phyloP scores from a whole-genome alignment of 2,888 invertebrate genomes.

The Rhimphoctona megacephalus region DNA sequence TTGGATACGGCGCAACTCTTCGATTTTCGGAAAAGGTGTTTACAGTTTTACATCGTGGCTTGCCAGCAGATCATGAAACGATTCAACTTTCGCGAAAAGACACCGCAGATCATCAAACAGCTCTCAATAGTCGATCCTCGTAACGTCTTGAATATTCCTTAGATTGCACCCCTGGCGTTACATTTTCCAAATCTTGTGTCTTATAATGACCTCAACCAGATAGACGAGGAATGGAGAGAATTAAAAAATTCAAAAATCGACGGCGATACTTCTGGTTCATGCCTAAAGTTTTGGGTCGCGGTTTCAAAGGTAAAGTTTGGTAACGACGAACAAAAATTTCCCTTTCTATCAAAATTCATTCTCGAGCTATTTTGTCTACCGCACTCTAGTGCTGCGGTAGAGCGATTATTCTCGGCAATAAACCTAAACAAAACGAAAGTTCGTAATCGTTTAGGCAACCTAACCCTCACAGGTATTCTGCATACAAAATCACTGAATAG shows the following conservation, averaged over 20 bases:
- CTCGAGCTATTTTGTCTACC: slow-evolving; percentile 1
- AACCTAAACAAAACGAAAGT: slow-evolving; percentile 25
- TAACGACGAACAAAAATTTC: slow-evolving; percentile 8
- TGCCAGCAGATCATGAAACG: slow-evolving; percentile 42
- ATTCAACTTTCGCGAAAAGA: slow-evolving; percentile 37
- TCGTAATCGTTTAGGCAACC: slow-evolving; percentile 22
- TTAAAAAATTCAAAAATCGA: slow-evolving; percentile 12
- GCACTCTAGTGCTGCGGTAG: slow-evolving; percentile 18
- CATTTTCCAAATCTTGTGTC: slow-evolving; percentile 37
- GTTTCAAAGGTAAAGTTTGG: slow-evolving; percentile 7
- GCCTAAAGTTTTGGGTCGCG: slow-evolving; percentile 2
- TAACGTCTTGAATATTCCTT: not conserved
- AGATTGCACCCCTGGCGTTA: slow-evolving; percentile 39
- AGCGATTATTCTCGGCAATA: not conserved
- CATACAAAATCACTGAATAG: slow-evolving; percentile 19
- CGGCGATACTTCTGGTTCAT: not conserved
- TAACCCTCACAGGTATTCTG: slow-evolving; percentile 24
- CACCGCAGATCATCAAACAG: slow-evolving; percentile 36
- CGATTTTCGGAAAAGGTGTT: slow-evolving; percentile 35
- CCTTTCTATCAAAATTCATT: slow-evolving; percentile 3
- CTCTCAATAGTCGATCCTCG: slow-evolving; percentile 25
- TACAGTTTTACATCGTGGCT: slow-evolving; percentile 40
- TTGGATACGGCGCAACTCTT: slow-evolving; percentile 15
- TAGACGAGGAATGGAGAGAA: slow-evolving; percentile 30
- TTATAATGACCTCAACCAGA: slow-evolving; percentile 21